These are phyloP conservation scores for Pseudanteris insignis DNA, from an alignment of 2,888 invertebrate species.

Conservation along the genomic window DNA sequence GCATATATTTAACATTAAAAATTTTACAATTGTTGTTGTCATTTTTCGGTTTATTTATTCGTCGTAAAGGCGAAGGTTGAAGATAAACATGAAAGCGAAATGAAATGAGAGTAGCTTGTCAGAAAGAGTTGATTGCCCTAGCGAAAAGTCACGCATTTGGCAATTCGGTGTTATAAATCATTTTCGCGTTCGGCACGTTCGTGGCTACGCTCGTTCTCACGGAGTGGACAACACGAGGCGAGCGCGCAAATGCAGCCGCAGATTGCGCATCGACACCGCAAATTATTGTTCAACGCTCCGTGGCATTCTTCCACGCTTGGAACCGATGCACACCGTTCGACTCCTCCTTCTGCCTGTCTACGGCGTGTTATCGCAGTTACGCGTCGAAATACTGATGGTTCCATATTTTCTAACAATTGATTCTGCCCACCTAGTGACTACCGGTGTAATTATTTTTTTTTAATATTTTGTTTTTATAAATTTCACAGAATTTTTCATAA, in stretches of 20 bases:
- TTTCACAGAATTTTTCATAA: too few species aligned
- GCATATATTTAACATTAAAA: too few species aligned
- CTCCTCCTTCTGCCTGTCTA: slow-evolving; percentile 9
- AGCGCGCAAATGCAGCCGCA: slow-evolving; percentile 6
- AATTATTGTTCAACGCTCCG: slow-evolving; percentile 34
- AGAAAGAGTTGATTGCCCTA: slow-evolving; percentile 19
- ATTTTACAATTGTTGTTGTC: too few species aligned
- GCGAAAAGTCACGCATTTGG: slow-evolving; percentile 26
- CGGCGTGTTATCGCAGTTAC: slow-evolving; percentile 8
- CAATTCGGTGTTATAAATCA: slow-evolving; percentile 29
- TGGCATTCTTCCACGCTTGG: slow-evolving; percentile 23
- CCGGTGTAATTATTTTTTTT: too few species aligned
- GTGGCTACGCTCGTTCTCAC: slow-evolving; percentile 26
- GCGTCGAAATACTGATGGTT: slow-evolving; percentile 10
- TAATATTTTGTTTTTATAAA: too few species aligned
- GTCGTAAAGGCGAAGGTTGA: too few species aligned
- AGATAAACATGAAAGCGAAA: background rate
- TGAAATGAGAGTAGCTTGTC: slow-evolving; percentile 3
- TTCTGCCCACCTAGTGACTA: too few species aligned
- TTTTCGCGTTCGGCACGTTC: slow-evolving; percentile 28
- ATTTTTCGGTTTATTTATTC: too few species aligned
- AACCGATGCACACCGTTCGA: slow-evolving; percentile 18
- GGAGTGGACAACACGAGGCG: slow-evolving; percentile 18
- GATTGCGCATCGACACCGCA: too few species aligned
- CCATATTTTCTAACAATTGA: too few species aligned